Conservation (phyloP, 2,888 invertebrate genomes). For the Abrostola triplasia region DNA sequence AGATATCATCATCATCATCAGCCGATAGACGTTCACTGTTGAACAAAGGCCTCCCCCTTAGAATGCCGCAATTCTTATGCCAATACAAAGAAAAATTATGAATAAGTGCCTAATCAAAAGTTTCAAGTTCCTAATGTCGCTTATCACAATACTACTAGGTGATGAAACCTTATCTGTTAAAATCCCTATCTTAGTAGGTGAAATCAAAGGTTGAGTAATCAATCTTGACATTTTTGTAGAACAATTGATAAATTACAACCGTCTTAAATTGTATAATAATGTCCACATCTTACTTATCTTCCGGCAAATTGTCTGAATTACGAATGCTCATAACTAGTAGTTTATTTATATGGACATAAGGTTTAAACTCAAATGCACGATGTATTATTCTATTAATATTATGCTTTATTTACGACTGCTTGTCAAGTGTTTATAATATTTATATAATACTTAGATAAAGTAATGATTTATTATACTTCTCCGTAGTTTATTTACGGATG, state of each 20-base stretch:
- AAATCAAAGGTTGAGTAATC: constrained; percentile 31
- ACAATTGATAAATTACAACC: constrained; percentile 1
- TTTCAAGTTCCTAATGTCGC: too few species aligned
- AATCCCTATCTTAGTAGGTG: constrained; percentile 25
- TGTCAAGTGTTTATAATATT: too few species aligned
- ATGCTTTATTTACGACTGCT: too few species aligned
- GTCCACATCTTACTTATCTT: not conserved
- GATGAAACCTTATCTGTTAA: constrained; percentile 3
- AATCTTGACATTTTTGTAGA: constrained; percentile 1
- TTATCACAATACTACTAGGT: not conserved
- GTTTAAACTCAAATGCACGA: not conserved
- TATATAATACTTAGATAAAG: too few species aligned
- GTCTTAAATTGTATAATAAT: not conserved
- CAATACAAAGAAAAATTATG: too few species aligned
- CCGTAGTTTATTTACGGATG: too few species aligned
- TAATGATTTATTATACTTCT: too few species aligned
- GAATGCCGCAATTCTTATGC: too few species aligned
- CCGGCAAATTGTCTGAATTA: not conserved
- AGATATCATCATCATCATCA: too few species aligned
- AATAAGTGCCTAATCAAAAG: too few species aligned
- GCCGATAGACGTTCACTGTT: too few species aligned
- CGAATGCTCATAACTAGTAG: not conserved
- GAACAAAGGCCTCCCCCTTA: too few species aligned
- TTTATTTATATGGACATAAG: not conserved
- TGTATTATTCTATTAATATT: not conserved